Base-by-base conservation (phyloP, 2,888 invertebrate genomes). In the Junonia oenone region DNA sequence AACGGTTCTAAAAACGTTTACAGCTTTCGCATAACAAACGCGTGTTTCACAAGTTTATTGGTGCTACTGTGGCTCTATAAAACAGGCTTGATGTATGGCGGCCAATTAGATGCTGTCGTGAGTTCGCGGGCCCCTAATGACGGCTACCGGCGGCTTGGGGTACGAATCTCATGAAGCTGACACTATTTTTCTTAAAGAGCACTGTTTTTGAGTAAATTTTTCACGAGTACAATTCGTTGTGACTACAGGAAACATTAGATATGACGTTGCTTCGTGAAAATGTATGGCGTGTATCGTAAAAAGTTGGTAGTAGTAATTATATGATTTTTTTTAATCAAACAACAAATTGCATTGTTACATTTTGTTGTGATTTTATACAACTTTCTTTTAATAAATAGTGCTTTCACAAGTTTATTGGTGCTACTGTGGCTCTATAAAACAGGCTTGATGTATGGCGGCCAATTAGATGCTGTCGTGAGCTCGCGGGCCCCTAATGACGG, bases 401-500 rank as follows among this genome's bases (percentile, higher is more conserved):
- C 73, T 75, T 83, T 81, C 82, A 76, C 84, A 79, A 73, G 73
- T 87, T 86, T 87, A 87, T 83, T 55, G 72, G 62, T 49, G 84
- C 86, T 88, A 86, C 87, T 81, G 87, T 85, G 73, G 72, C 73
- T 26, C 43, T 74, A 78, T 84, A 85, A 83, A 85, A 78, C 64
- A 71, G 68, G 70, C 72, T 67, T 86, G 86, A 87, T 86, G 85
- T 88, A 88, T 76, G 73, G 74, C 51, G 69, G 72, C 79, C 86
- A 87, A 87, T 89, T 86, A 81, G 81, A 75, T 68, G 71, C 73
- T 79, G 79, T 81, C 73, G 83, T 83, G 81, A 83, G 83, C 82
- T 81, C 67, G 84, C 78, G 77, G 67, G 68, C 68, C 71, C 69
- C 84, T 89, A 88, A 89, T 88, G 85, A 84, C 66, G 76, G 86